A percentile compares a stretch with the other conserved stretches of the same genome.
Conservation (phyloP, 2,797 vertebrate genomes). For the Pterois miles region DNA sequence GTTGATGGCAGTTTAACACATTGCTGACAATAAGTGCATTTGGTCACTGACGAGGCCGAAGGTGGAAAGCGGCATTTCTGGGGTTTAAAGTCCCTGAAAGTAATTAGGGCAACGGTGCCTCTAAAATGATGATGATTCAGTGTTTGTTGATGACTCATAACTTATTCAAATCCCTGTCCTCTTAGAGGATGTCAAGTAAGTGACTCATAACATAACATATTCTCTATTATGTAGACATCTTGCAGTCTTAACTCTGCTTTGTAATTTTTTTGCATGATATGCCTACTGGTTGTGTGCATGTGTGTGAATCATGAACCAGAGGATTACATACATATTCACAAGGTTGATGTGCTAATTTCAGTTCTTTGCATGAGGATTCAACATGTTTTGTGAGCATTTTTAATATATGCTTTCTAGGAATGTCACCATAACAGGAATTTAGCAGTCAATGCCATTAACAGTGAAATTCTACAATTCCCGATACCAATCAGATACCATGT, state of each 20-base stretch:
- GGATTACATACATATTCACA: neutral
- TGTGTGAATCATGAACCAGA: neutral
- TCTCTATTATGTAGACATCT: neutral
- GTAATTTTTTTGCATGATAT: neutral
- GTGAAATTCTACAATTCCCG: too few species aligned
- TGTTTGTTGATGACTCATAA: conserved; percentile 6
- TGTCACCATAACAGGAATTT: too few species aligned
- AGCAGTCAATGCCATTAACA: too few species aligned
- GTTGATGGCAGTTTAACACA: neutral
- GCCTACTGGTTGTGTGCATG: neutral
- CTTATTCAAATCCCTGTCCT: conserved; percentile 4
- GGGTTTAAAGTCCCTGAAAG: neutral
- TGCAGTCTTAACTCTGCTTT: neutral
- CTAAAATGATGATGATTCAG: conserved; percentile 4
- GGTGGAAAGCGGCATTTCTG: neutral
- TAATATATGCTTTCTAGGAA: neutral
- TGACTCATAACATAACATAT: conserved; percentile 3
- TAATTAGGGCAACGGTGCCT: conserved; percentile 8
- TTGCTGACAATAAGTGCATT: neutral
- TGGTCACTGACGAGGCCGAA: neutral
- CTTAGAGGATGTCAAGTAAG: neutral
- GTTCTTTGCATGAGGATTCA: neutral
- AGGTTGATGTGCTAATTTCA: neutral
- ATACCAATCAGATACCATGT: too few species aligned
- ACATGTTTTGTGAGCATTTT: neutral